Base-by-base conservation (phyloP, 2,888 invertebrate species). In the Agrochola circellaris region DNA sequence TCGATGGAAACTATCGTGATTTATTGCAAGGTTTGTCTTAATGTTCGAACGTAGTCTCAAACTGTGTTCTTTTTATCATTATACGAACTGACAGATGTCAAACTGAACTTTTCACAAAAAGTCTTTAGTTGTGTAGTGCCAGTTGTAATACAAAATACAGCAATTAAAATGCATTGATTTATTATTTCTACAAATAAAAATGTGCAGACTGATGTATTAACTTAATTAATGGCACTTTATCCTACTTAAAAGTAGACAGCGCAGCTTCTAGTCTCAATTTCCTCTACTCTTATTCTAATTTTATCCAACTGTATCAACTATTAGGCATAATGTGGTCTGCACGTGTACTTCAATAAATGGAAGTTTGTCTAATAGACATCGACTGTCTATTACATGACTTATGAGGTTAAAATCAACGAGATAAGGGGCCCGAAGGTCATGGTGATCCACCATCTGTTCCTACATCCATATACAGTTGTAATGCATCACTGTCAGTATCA, bases 381-480 rank as follows among this genome's bases (percentile, higher is more conserved):
- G 67, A 70, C 72, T 75, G 75, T 78, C 77, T 83, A 83, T 86
- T 58, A 85, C 81, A 84, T 87, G 83, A 87, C 82, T 86, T 83
- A 78, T 83, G 88, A 88, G 88, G 89, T 89, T 88, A 89, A 83
- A 86, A 81, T 77, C 79, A 83, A 87, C 80, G 73, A 87, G 89
- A 88, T 89, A 88, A 88, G 88, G 88, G 66, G 66, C 69, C 42
- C 85, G 89, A 94, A 93, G 95, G 95, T 93, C 93, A 93, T 94
- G 95, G 95, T 87, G 75, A 92, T 86, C 86, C 85, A 83, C 94
- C 95, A 95, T 95, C 93, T 95, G 95, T 92, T 91, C 86, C 87
- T 82, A 89, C 78, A 80, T 73, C 90, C 89, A 84, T 90, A 90
- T 88, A 89, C 80, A 90, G 88, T 66, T 73, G 83, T 79, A 85